Percentiles rank a stretch among this genome's conserved stretches.
Conservation (phyloP, 2,113 vertebrate species). For the Pao palembangensis region DNA sequence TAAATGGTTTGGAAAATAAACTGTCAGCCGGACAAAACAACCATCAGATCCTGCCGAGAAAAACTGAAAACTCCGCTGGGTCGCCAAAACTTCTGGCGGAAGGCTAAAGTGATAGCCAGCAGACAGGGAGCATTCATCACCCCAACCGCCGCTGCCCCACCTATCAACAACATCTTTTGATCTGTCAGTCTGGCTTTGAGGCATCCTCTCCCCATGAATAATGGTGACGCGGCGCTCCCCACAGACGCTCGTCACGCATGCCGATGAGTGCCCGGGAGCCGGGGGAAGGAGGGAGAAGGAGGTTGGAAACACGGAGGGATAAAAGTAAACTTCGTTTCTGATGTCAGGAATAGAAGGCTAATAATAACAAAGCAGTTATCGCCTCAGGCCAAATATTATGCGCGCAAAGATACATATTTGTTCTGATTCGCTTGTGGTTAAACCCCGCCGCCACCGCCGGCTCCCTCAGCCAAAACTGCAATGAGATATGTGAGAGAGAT, state of each 20-base stretch:
- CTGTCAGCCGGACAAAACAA: constrained; percentile 3
- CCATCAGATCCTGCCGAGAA: not conserved
- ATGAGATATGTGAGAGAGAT: not conserved
- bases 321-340: constrained; percentile 15
- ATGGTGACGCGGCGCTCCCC: constrained; percentile 60
- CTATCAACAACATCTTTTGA: constrained; percentile 65
- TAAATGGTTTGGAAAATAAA: not conserved
- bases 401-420: constrained; percentile 1
- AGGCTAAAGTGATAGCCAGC: constrained; percentile 32
- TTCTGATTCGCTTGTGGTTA: not conserved
- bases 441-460: not conserved
- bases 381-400: constrained; percentile 16
- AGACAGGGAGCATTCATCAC: constrained; percentile 53
- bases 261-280: constrained; percentile 37
- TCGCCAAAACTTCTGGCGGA: constrained; percentile 30
- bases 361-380: not conserved
- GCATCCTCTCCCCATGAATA: constrained; percentile 57
- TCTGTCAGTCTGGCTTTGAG: constrained; percentile 58
- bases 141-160: constrained; percentile 26
- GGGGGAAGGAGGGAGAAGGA: constrained; percentile 12
- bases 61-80: constrained; percentile 24
- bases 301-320: constrained; percentile 31
- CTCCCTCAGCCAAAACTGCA: not conserved
- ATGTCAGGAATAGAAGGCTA: constrained; percentile 25
- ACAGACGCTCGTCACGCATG: constrained; percentile 50